These are phyloP conservation scores for Cheilosia variabilis DNA, from an alignment of 2,888 invertebrate species.

Conservation along the genomic window DNA sequence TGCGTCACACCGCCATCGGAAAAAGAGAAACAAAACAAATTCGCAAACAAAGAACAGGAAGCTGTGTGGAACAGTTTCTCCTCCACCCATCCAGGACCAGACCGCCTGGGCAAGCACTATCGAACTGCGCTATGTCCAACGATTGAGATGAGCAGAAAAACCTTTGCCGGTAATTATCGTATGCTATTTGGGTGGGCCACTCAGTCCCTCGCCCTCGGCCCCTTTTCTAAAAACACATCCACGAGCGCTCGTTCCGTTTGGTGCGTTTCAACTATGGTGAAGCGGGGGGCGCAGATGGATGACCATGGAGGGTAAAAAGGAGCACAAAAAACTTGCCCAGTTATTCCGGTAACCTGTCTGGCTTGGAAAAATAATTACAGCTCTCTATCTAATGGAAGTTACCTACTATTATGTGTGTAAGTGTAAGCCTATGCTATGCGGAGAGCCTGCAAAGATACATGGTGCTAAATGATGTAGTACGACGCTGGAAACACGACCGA, in stretches of 20 bases:
- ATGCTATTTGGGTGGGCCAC: constrained; percentile 65
- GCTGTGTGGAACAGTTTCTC: neutral
- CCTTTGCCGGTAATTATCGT: constrained; percentile 63
- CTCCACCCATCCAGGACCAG: constrained; percentile 20
- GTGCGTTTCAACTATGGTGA: constrained; percentile 27
- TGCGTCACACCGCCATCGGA: constrained; percentile 20
- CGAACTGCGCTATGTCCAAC: neutral
- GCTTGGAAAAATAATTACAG: constrained; percentile 71
- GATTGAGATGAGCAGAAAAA: constrained; percentile 30
- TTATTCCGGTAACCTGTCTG: constrained; percentile 73
- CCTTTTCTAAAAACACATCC: constrained; percentile 10
- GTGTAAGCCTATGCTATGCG: constrained; percentile 28
- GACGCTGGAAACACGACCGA: constrained; percentile 70
- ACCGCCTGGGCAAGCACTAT: neutral
- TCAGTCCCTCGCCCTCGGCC: neutral
- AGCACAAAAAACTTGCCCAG: constrained; percentile 51
- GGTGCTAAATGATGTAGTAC: constrained; percentile 75
- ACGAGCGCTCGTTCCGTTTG: constrained; percentile 47
- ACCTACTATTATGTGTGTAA: constrained; percentile 20
- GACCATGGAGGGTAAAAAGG: constrained; percentile 53
- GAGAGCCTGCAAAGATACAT: constrained; percentile 54
- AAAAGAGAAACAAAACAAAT: constrained; percentile 16
- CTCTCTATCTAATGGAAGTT: constrained; percentile 71
- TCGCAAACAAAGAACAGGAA: constrained; percentile 4
- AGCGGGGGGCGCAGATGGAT: constrained; percentile 49